Evolutionary conservation across 2,888 invertebrate species (phyloP).

Genomic region (Philhelius pedissequus): DNA sequence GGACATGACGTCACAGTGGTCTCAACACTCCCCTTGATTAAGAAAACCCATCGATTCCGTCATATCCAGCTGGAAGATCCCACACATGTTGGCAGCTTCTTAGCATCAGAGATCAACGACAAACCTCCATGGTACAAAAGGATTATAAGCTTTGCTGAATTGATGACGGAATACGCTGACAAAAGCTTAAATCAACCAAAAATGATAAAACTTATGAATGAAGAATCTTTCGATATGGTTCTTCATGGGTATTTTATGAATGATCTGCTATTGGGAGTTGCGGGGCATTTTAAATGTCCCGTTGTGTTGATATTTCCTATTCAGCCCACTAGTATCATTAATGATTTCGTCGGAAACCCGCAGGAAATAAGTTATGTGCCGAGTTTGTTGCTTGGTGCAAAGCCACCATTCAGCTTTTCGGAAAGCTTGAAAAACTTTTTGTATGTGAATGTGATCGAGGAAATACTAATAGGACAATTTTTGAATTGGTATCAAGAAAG

Average conservation of each 20-base stretch:
- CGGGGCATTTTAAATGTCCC: constrained; percentile 74
- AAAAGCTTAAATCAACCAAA: neutral
- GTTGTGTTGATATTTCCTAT: constrained; percentile 72
- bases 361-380: constrained; percentile 72
- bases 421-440: constrained; percentile 71
- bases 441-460: neutral
- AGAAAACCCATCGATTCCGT: neutral
- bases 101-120: neutral
- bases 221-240: constrained; percentile 67
- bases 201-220: neutral
- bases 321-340: constrained; percentile 68
- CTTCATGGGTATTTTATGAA: constrained; percentile 67
- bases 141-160: neutral
- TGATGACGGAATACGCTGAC: neutral
- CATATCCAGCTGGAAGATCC: neutral
- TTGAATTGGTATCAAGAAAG: neutral
- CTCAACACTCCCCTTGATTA: constrained; percentile 65
- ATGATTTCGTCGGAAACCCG: constrained; percentile 74
- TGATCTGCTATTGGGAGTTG: constrained; percentile 71
- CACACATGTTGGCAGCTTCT: neutral
- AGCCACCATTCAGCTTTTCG: constrained; percentile 71
- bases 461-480: neutral
- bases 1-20: constrained; percentile 76
- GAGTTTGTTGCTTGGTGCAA: constrained; percentile 31
- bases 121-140: neutral